Base-by-base conservation (phyloP, 2,797 vertebrate species). In the Microchirus variegatus region DNA sequence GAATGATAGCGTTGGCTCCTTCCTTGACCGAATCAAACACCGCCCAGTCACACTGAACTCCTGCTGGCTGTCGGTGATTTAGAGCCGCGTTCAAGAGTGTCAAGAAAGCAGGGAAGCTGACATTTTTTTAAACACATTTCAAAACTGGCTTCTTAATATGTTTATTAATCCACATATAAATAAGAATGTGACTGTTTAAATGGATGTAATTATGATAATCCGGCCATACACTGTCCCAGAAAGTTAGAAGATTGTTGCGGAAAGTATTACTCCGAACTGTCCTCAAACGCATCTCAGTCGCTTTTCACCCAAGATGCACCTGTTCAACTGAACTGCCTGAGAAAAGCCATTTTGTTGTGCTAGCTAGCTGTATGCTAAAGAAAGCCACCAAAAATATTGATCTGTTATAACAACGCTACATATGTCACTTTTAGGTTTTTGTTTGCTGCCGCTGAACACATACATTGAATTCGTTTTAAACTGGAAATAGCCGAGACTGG, bases 301-400 rank as follows among this genome's bases (percentile, higher is more conserved):
- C 53, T 73, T 78, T 84, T 90, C 87, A 75, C 90, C 92, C 91
- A 91, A 40, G 77, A 92, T 92, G 91, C 92, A 90, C 85, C 79
- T 87, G 86, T 87, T 64, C 75, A 75, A 55, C 55, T 59, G 72
- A 85, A 84, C 65, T 50, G 85, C 48, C 67, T 78, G 68, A 75
- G 80, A 90, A 90, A 91, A 89, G 92, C 92, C 92, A 93, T 93
- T 93, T 93, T 93, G 90, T 92, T 92, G 80, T 89, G 86, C 81
- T 90, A 87, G 87, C 83, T 82, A 78, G 85, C 86, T 74, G 47
- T 62, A 61, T 82, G 75, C 63, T 64, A 79, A 78, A 82, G 80
- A 77, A 71, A 88, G 80, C 65, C 60, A 82, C 44, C 63, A 17
- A 72, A 62, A 78, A 81, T 58, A 80, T 75, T 77, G 71, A 52